A percentile compares a stretch with the other conserved stretches of the same genome.
These are phyloP conservation scores for Pristiophorus japonicus DNA, from an alignment of 2,113 vertebrate genomes.

Conservation along the genomic window DNA sequence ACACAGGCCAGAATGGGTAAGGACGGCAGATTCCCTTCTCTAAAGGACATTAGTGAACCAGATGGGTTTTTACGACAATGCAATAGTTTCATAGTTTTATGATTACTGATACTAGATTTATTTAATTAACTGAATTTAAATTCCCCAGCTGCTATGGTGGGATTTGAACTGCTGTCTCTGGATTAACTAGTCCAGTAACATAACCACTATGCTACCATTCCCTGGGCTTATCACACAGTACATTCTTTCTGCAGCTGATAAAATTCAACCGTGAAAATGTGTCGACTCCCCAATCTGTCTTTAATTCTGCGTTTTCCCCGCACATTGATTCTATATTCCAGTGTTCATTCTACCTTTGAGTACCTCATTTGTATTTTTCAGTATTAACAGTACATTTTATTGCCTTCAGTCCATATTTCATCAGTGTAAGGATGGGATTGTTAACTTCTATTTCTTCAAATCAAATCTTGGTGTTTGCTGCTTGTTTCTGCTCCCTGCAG, in stretches of 20 bases:
- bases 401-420: not conserved
- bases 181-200: too few species aligned
- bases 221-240: not conserved
- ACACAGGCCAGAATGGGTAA: too few species aligned
- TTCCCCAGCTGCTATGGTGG: too few species aligned
- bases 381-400: not conserved
- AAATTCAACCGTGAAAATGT: not conserved
- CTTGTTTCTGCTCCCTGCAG: slow-evolving; percentile 52
- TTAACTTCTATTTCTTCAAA: not conserved
- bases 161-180: too few species aligned
- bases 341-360: not conserved
- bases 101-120: too few species aligned
- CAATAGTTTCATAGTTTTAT: too few species aligned
- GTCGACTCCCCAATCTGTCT: not conserved
- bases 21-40: too few species aligned
- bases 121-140: too few species aligned
- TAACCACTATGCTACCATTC: too few species aligned
- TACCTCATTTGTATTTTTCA: not conserved
- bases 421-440: not conserved
- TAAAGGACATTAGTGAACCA: too few species aligned
- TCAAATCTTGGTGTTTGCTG: not conserved
- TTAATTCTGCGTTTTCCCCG: not conserved
- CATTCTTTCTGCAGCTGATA: not conserved
- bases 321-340: not conserved
- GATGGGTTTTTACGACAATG: too few species aligned